Conservation (phyloP, 2,888 invertebrate species). For the Heliconius charithonia region DNA sequence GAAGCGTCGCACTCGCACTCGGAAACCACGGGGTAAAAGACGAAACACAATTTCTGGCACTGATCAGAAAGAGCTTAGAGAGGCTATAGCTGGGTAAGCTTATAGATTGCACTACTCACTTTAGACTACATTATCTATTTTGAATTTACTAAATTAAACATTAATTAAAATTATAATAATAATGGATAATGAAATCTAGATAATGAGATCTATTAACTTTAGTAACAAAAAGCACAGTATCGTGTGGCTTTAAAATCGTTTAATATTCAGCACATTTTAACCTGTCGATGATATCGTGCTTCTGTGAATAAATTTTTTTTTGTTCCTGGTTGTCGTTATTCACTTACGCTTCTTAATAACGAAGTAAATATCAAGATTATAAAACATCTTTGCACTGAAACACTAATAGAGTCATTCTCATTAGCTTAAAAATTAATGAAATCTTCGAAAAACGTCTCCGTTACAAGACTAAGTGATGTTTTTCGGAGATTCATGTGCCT, state of each 20-base stretch:
- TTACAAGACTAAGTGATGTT: constrained; percentile 76
- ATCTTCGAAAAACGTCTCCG: constrained; percentile 69
- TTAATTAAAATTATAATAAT: constrained; percentile 47
- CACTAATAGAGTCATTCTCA: constrained; percentile 82
- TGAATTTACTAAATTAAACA: background rate
- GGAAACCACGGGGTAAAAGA: constrained; percentile 91
- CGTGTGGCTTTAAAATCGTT: constrained; percentile 73
- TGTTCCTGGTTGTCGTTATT: constrained; percentile 77
- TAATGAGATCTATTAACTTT: constrained; percentile 62
- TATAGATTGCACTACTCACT: constrained; percentile 78
- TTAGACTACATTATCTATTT: constrained; percentile 70
- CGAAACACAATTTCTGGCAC: constrained; percentile 96
- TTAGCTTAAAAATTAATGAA: constrained; percentile 79
- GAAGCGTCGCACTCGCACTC: constrained; percentile 87
- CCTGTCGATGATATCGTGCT: constrained; percentile 77
- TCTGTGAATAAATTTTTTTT: constrained; percentile 78
- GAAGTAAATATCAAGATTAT: constrained; percentile 67
- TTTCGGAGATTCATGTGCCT: constrained; percentile 75
- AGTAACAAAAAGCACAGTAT: constrained; percentile 76
- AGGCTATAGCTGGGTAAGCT: constrained; percentile 93
- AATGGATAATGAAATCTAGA: constrained; percentile 75
- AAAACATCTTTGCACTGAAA: constrained; percentile 77
- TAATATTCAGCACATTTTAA: constrained; percentile 75
- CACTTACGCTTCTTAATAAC: constrained; percentile 50
- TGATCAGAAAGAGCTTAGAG: constrained; percentile 94